Evolutionary conservation across 2,888 invertebrate species (phyloP), one percentile per base, ranked within the genome.

Genomic region (Panzeria rudis): DNA sequence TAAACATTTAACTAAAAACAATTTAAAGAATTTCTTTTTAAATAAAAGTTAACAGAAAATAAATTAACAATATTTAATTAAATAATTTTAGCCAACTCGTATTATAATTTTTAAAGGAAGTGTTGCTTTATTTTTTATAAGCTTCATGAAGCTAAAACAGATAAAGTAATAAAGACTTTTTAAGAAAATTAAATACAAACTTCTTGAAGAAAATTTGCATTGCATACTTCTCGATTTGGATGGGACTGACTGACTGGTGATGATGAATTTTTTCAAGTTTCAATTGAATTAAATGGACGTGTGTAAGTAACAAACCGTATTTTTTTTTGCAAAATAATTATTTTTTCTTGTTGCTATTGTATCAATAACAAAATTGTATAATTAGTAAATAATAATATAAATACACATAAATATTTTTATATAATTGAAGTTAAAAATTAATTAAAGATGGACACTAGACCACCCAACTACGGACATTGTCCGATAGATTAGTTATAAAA

Each of bases 301-400:
- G 90, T 75, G 62, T 92, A 92, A 92, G 92, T 92, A 92, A 91
- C 92, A 90, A 89, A 91, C 92, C 92, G 90, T 91, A 89, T 88
- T 86, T 86, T 69, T 88, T 86, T 86, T 69, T 69, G 50, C 44
- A 76, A 69, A 76, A 68, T 68, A 87, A 86, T 86, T 66, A 41
- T 86, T 59, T 79, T 56, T 59, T 73, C 15, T 54, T 68, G 32
- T 68, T 61, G 41, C 47, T 75, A 75, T 77, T 69, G 56, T 61
- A 80, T 77, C 41, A 81, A 80, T 80, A 78, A 73, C 44, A 68
- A 75, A 79, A 13, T 69, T 84, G 32, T 83, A 61, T 68, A 41
- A 59, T 35, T 75, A 84, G 78, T 75, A 77, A 44, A 71, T 38
- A 68, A 73, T 41, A 38, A 61, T 75, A 72, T 68, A 64, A 75